Conservation (phyloP, 2,888 invertebrate species). For the Aphelenchoides bicaudatus region DNA sequence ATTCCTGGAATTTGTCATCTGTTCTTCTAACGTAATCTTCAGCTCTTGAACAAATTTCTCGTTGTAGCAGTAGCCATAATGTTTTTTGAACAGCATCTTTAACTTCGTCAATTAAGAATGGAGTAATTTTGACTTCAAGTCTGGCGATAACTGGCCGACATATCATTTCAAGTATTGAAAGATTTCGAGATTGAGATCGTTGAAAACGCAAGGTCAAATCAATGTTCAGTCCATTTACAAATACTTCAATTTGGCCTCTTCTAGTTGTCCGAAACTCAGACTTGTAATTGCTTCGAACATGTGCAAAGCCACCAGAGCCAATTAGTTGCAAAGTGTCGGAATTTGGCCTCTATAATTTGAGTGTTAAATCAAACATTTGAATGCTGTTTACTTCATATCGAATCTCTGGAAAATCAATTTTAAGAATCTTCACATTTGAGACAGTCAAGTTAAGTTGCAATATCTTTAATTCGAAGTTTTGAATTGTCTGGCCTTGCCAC, state of each 20-base stretch:
- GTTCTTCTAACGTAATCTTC: background rate
- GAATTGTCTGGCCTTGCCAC: slow-evolving; percentile 2
- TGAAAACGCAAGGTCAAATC: slow-evolving; percentile 1
- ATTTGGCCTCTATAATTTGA: background rate
- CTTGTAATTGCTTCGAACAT: background rate
- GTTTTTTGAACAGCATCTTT: background rate
- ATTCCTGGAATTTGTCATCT: background rate
- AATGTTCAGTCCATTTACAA: background rate
- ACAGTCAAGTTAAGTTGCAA: slow-evolving; percentile 2
- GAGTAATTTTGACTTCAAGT: background rate
- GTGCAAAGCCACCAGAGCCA: slow-evolving; percentile 4
- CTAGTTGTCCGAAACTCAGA: background rate
- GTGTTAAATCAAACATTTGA: background rate
- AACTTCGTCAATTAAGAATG: slow-evolving; percentile 1
- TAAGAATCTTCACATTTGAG: background rate
- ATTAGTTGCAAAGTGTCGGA: background rate
- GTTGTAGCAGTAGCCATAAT: background rate
- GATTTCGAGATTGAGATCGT: background rate
- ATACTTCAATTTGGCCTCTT: background rate
- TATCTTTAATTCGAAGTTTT: background rate
- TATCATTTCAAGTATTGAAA: background rate
- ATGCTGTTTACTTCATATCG: no score
- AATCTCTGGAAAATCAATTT: background rate
- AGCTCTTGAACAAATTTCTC: background rate
- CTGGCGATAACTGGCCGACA: background rate